Evolutionary conservation across 1,140 invertebrate species (phyloP).

Genomic region (Ectropis grisescens): DNA sequence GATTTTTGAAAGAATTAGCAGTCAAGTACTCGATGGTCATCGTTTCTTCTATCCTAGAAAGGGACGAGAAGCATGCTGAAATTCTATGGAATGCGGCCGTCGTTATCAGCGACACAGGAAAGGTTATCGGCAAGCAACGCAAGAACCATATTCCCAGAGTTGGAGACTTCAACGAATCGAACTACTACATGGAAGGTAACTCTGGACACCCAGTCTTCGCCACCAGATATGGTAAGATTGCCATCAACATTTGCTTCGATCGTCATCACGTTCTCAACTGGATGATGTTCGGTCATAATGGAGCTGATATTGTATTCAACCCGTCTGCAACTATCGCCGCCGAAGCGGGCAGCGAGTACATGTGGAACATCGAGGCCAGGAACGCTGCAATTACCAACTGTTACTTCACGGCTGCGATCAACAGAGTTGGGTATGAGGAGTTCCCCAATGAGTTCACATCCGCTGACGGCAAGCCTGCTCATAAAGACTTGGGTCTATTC

Average conservation of each 20-base stretch:
- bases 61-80: slow-evolving; percentile 90
- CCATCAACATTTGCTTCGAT: slow-evolving; percentile 97
- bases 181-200: slow-evolving; percentile 97
- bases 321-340: slow-evolving; percentile 91
- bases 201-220: slow-evolving; percentile 96
- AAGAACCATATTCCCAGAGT: slow-evolving; percentile 99
- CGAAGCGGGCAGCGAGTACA: slow-evolving; percentile 85
- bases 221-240: slow-evolving; percentile 89
- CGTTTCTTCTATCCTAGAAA: slow-evolving; percentile 94
- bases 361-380: slow-evolving; percentile 97
- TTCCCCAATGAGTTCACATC: slow-evolving; percentile 88
- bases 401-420: slow-evolving; percentile 95
- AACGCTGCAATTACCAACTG: slow-evolving; percentile 97
- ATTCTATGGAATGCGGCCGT: slow-evolving; percentile 97
- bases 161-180: slow-evolving; percentile 99
- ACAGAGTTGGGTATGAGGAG: slow-evolving; percentile 94
- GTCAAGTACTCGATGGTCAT: slow-evolving; percentile 95
- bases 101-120: slow-evolving; percentile 90
- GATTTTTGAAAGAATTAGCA: slow-evolving; percentile 87
- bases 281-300: slow-evolving; percentile 97
- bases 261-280: slow-evolving; percentile 98
- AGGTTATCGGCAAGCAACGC: slow-evolving; percentile 93
- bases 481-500: slow-evolving; percentile 95
- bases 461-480: slow-evolving; percentile 90
- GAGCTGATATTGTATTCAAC: slow-evolving; percentile 99